Evolutionary conservation across 2,888 invertebrate genomes (phyloP).

Genomic region (Euzophera pinguis): DNA sequence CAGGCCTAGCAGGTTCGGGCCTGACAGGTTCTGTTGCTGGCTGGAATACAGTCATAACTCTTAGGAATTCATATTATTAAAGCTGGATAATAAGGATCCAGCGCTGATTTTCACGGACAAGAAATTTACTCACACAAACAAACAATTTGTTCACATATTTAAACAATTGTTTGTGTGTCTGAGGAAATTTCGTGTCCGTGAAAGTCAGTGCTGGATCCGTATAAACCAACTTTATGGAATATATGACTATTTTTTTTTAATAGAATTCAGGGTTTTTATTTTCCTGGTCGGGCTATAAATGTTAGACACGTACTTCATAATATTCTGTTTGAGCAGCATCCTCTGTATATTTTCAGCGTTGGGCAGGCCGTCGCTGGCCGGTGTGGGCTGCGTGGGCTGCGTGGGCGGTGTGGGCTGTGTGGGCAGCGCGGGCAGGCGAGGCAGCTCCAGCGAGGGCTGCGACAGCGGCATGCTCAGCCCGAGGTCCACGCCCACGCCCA

Average conservation of each 20-base stretch:
- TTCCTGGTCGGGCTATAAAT: no score
- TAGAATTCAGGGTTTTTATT: no score
- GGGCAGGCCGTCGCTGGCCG: constrained; percentile 42
- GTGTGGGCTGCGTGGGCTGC: constrained; percentile 42
- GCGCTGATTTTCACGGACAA: no score
- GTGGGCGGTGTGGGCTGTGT: constrained; percentile 37
- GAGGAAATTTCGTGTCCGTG: no score
- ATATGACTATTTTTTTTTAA: no score
- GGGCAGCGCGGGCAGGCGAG: constrained; percentile 32
- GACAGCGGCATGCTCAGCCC: constrained; percentile 36
- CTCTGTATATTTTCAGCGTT: constrained; percentile 71
- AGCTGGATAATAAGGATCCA: no score
- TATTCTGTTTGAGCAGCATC: constrained; percentile 74
- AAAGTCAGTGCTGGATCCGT: no score
- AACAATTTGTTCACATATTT: no score
- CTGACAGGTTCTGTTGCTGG: constrained; percentile 68
- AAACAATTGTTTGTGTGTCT: no score
- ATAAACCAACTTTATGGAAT: no score
- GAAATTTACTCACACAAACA: no score
- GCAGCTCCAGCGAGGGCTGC: constrained; percentile 27
- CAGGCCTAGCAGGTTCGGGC: constrained; percentile 65
- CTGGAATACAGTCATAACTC: constrained; percentile 30
- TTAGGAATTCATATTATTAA: no score
- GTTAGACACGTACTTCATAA: constrained; percentile 73
- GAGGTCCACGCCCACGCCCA: constrained; percentile 47